Conservation (phyloP, 1,140 invertebrate species). For the Drosophila melanica region DNA sequence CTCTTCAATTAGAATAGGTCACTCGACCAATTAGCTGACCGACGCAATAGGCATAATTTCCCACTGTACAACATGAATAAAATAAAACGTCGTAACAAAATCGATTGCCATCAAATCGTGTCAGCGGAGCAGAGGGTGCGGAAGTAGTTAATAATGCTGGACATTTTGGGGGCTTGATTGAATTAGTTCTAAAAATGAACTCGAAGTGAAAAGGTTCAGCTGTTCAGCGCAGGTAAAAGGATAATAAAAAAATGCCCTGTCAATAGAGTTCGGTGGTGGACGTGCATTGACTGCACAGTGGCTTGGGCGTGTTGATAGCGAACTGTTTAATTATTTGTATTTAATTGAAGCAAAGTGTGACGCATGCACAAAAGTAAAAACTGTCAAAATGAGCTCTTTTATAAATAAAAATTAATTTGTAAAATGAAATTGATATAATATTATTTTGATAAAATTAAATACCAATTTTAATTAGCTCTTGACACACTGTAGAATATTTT, state of each 20-base stretch:
- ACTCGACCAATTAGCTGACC: conserved; percentile 58
- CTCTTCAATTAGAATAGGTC: conserved; percentile 68
- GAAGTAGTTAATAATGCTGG: conserved; percentile 44
- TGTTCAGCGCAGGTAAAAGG: conserved; percentile 47
- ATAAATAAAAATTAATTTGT: not conserved
- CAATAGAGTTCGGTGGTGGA: conserved; percentile 15
- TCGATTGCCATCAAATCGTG: conserved; percentile 65
- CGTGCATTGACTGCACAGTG: conserved; percentile 28
- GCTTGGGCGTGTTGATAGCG: not conserved
- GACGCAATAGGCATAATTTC: conserved; percentile 39
- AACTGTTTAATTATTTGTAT: not conserved
- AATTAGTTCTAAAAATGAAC: conserved; percentile 44
- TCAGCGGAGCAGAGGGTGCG: conserved; percentile 35
- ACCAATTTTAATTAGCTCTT: conserved; percentile 4
- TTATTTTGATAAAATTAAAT: too few species aligned
- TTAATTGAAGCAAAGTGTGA: not conserved
- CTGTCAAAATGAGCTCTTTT: not conserved
- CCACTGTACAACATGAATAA: conserved; percentile 16
- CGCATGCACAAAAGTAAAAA: not conserved
- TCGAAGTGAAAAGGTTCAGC: conserved; percentile 61
- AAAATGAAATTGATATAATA: too few species aligned
- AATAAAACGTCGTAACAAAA: conserved; percentile 34
- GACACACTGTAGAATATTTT: conserved; percentile 22
- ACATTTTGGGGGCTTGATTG: conserved; percentile 39
- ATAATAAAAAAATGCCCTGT: conserved; percentile 46